Conservation (phyloP, 2,797 vertebrate genomes). For the Parauchenoglanis ngamensis region DNA sequence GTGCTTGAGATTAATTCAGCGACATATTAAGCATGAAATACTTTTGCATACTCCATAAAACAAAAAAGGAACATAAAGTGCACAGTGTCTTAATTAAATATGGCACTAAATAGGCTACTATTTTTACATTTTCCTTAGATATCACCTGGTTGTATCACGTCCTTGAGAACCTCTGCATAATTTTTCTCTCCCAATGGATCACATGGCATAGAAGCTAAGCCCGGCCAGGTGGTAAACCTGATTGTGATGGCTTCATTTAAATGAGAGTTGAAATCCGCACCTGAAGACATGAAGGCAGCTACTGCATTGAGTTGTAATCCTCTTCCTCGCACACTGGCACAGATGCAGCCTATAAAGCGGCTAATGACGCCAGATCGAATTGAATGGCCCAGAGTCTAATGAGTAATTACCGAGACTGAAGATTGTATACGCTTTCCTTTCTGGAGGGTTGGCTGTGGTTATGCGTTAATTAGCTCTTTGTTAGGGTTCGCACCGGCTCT, state of each 20-base stretch:
- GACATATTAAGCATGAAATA: conserved; percentile 15
- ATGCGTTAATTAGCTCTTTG: conserved; percentile 52
- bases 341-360: conserved; percentile 57
- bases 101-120: neutral
- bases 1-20: neutral
- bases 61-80: neutral
- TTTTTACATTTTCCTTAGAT: conserved; percentile 20
- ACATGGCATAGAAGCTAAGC: conserved; percentile 23
- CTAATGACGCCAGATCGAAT: conserved; percentile 54
- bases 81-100: conserved; percentile 8
- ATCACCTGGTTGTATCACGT: conserved; percentile 17
- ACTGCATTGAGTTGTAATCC: conserved; percentile 63
- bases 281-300: conserved; percentile 58
- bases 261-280: conserved; percentile 58
- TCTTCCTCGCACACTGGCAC: conserved; percentile 42
- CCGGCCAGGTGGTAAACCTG: conserved; percentile 71
- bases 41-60: conserved; percentile 18
- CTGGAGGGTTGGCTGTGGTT: conserved; percentile 37
- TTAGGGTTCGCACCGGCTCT: conserved; percentile 24
- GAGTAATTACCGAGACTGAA: conserved; percentile 48
- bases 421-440: conserved; percentile 47
- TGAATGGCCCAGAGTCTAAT: conserved; percentile 55
- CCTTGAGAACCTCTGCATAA: conserved; percentile 20
- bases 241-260: conserved; percentile 63
- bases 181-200: conserved; percentile 19